phyloP scores from a whole-genome alignment of 1,140 invertebrate genomes.

The Ruditapes philippinarum region DNA sequence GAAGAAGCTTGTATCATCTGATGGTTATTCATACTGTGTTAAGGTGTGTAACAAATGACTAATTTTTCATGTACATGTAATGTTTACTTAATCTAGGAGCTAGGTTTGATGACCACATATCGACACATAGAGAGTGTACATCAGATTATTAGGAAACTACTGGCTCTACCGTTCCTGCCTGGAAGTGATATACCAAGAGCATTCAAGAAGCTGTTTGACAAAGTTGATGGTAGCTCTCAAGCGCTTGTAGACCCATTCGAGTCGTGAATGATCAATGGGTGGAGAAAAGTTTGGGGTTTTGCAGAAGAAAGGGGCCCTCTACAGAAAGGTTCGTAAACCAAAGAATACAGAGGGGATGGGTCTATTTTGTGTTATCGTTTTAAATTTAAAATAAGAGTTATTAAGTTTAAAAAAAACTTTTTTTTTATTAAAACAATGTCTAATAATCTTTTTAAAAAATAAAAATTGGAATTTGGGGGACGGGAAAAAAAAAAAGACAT shows the following conservation, averaged over 20 bases:
- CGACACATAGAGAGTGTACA: too few species aligned
- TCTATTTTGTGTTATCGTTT: background rate
- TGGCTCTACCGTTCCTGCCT: slow-evolving; percentile 15
- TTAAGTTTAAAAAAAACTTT: too few species aligned
- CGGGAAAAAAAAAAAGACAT: too few species aligned
- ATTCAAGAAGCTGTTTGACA: background rate
- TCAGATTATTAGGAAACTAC: too few species aligned
- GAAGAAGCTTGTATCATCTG: too few species aligned
- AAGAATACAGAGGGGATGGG: background rate
- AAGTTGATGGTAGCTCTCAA: background rate
- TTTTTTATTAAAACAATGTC: too few species aligned
- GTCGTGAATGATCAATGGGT: slow-evolving; percentile 22
- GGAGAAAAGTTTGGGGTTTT: background rate
- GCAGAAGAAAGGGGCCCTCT: background rate
- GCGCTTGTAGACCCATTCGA: background rate
- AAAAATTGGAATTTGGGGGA: too few species aligned
- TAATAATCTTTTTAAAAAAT: too few species aligned
- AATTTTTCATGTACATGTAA: too few species aligned
- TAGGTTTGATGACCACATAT: background rate
- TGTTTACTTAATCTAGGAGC: background rate
- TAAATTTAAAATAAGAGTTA: too few species aligned
- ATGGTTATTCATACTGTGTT: too few species aligned
- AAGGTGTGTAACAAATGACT: too few species aligned
- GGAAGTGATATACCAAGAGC: background rate
- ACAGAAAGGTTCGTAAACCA: background rate